Evolutionary conservation across 2,797 vertebrate species (phyloP).

Genomic region (Podargus strigoides): DNA sequence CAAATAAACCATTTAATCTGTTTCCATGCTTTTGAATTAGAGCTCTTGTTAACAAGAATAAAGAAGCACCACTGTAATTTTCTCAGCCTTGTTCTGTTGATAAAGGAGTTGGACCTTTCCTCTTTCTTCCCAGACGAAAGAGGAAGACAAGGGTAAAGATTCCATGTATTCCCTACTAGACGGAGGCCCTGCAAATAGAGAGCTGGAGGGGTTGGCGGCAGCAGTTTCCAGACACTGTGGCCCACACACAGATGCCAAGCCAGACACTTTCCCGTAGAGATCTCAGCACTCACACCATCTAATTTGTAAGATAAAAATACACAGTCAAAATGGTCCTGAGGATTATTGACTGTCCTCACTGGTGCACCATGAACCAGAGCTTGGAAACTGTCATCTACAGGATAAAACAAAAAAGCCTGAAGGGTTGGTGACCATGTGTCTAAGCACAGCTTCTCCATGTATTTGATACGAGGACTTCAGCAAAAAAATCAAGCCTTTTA

Average conservation of each 20-base stretch:
- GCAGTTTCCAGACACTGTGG: background rate
- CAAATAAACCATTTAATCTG: background rate
- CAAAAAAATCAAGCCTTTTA: background rate
- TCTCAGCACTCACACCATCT: background rate
- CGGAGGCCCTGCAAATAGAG: background rate
- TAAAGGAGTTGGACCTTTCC: background rate
- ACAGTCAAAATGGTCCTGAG: background rate
- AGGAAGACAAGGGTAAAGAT: background rate
- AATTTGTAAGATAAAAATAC: background rate
- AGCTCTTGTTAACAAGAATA: background rate
- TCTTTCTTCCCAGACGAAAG: background rate
- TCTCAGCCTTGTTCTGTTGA: background rate
- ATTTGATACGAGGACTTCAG: background rate
- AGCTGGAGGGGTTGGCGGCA: background rate
- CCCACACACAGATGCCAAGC: background rate
- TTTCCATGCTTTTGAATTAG: background rate
- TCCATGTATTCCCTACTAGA: background rate
- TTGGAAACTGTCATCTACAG: background rate
- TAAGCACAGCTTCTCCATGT: background rate
- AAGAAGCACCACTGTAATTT: background rate
- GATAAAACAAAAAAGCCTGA: background rate
- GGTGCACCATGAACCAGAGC: background rate
- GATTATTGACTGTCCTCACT: background rate
- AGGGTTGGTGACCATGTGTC: fast-evolving
- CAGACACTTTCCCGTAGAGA: background rate